phyloP scores from a whole-genome alignment of 1,140 invertebrate species.

The Triops cancriformis region DNA sequence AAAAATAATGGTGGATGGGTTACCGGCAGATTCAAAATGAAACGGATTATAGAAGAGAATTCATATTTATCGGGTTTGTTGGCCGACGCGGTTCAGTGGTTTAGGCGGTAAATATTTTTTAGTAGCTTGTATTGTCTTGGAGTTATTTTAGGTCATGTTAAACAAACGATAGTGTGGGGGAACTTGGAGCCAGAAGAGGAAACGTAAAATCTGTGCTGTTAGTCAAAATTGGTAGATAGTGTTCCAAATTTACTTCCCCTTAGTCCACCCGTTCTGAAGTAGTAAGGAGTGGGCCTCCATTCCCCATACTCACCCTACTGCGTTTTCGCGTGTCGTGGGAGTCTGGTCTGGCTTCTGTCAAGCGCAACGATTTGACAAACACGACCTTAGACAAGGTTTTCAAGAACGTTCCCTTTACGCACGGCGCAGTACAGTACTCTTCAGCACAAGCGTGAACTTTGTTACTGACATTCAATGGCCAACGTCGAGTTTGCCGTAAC shows the following conservation, averaged over 20 bases:
- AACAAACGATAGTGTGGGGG: not conserved
- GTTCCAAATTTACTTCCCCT: not conserved
- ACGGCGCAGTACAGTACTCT: not conserved
- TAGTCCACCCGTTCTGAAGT: not conserved
- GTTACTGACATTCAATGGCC: not conserved
- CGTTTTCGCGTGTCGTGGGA: not conserved
- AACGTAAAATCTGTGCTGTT: not conserved
- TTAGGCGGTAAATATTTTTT: too few species aligned
- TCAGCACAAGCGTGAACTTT: not conserved
- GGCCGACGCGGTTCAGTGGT: too few species aligned
- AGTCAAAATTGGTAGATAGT: not conserved
- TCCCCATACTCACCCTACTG: not conserved
- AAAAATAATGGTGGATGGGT: too few species aligned
- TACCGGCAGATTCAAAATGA: too few species aligned
- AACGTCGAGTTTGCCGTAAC: not conserved
- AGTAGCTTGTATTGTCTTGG: not conserved
- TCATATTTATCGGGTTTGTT: too few species aligned
- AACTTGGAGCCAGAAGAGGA: not conserved
- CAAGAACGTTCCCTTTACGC: not conserved
- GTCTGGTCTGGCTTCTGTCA: constrained; percentile 31
- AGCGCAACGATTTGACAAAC: constrained; percentile 40
- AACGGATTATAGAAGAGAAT: too few species aligned
- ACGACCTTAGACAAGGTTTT: not conserved
- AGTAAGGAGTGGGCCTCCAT: not conserved
- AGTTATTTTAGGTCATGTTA: not conserved